Percentiles rank a stretch among this genome's conserved stretches.
phyloP scores from a whole-genome alignment of 2,888 invertebrate genomes.

The Philaethria dido region DNA sequence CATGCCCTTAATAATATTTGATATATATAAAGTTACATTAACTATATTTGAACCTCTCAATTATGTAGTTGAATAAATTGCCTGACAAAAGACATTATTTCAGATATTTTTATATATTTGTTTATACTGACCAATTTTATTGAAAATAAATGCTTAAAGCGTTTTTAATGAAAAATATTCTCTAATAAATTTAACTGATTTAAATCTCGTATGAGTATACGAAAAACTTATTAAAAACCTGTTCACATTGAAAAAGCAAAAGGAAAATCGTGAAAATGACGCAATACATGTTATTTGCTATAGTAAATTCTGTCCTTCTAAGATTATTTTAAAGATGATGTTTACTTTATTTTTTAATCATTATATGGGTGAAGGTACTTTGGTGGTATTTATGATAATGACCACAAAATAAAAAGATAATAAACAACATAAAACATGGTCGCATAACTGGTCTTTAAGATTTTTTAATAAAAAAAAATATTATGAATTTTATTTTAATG shows the following conservation, averaged over 20 bases:
- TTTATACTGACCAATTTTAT: too few relatives aligned
- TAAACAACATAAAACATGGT: too few relatives aligned
- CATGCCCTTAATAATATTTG: not conserved
- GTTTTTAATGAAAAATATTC: too few relatives aligned
- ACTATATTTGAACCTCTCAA: not conserved
- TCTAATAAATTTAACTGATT: not conserved
- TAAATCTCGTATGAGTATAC: not conserved
- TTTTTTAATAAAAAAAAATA: constrained; percentile 1
- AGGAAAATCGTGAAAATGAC: constrained; percentile 28
- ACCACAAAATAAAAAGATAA: not conserved
- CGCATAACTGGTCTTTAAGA: too few relatives aligned
- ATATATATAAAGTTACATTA: not conserved
- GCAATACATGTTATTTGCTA: constrained; percentile 10
- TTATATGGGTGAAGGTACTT: constrained; percentile 1
- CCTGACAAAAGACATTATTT: too few relatives aligned
- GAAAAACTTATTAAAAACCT: not conserved
- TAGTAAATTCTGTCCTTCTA: constrained; percentile 11
- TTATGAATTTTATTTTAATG: not conserved
- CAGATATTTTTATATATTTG: too few relatives aligned
- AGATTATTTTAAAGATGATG: constrained; percentile 1
- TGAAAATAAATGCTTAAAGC: too few relatives aligned
- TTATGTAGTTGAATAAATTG: too few relatives aligned
- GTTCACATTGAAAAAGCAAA: constrained; percentile 11
- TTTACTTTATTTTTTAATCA: not conserved
- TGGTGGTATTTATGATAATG: not conserved